These are phyloP conservation scores for Thereva unica DNA, from an alignment of 2,888 invertebrate species.

Conservation along the genomic window DNA sequence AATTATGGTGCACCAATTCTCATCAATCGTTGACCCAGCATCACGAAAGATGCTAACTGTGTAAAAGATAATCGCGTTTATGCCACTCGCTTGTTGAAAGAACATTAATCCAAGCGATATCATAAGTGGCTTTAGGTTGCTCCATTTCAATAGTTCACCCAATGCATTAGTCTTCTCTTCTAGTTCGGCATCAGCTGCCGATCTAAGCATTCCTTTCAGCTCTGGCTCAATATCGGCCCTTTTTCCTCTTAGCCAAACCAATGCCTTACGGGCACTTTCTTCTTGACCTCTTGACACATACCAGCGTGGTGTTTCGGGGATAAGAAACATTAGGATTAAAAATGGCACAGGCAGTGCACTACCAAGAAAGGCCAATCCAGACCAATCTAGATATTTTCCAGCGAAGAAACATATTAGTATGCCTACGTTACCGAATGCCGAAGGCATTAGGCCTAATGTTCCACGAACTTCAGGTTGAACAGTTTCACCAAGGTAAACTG, in stretches of 20 bases:
- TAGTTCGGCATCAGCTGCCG: conserved; percentile 71
- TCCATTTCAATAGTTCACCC: conserved; percentile 68
- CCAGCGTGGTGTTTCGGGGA: conserved; percentile 94
- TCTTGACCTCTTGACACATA: conserved; percentile 77
- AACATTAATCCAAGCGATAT: conserved; percentile 90
- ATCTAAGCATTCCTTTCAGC: conserved; percentile 72
- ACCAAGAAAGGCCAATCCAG: conserved; percentile 77
- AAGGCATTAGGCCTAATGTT: conserved; percentile 82
- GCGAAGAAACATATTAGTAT: conserved; percentile 78
- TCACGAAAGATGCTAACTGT: conserved; percentile 83
- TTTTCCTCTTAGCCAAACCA: conserved; percentile 82
- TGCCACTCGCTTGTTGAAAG: conserved; percentile 93
- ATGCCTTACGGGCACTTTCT: conserved; percentile 74
- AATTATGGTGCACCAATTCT: conserved; percentile 79
- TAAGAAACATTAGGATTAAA: conserved; percentile 75
- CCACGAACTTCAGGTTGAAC: conserved; percentile 91
- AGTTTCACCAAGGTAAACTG: conserved; percentile 92
- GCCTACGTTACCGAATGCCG: conserved; percentile 80
- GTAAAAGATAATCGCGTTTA: conserved; percentile 95
- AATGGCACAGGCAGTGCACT: conserved; percentile 77
- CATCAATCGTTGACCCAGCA: conserved; percentile 79
- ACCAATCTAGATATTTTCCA: conserved; percentile 82
- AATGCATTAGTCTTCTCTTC: conserved; percentile 64
- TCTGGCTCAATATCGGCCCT: conserved; percentile 78
- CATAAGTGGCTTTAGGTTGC: conserved; percentile 75